Evolutionary conservation across 2,888 invertebrate genomes (phyloP), one percentile per base, ranked within the genome.

Genomic region (Gonocerus acuteangulatus): DNA sequence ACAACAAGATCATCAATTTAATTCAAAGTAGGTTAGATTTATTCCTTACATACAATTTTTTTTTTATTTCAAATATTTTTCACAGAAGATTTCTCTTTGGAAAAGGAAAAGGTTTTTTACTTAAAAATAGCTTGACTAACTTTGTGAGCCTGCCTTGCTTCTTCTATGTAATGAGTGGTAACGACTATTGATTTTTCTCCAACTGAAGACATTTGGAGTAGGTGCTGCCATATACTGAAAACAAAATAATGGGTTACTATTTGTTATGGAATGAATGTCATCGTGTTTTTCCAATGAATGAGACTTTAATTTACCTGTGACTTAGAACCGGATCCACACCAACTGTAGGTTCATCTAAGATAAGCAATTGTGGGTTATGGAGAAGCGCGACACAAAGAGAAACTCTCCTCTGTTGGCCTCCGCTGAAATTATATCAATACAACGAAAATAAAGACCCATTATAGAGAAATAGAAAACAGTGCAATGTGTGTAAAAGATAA

Each of bases 111-210:
- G 9, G 4, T 27, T 27, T 27, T 6, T 27, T 4, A 27, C 4
- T 6, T 27, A 27, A 6, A 27, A 27, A 6, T 9, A 27, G 27
- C 9, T 27, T 9, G 11, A 52, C 36, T 77, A 76, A 90, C 90
- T 75, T 79, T 82, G 72, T 87, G 80, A 2, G 90, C 89, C 72
- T 87, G 85, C 70, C 84, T 83, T 2, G 93, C 87, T 76, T 95
- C 95, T 72, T 95, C 95, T 63, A 95, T 93, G 71, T 95, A 95
- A 76, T 95, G 95, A 13, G 95, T 95, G 0, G 95, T 95, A 61
- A 95, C 91, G 62, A 95, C 85, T 57, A 95, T 86, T 6, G 94
- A 87, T 62, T 85, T 82, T 32, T 85, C 83, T 47, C 81, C 79
- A 68, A 80, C 79, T 65, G 80, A 76, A 0, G 91, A 84, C 60